phyloP scores from a whole-genome alignment of 2,888 invertebrate genomes.

The Sinopyrophorus schimmeli region DNA sequence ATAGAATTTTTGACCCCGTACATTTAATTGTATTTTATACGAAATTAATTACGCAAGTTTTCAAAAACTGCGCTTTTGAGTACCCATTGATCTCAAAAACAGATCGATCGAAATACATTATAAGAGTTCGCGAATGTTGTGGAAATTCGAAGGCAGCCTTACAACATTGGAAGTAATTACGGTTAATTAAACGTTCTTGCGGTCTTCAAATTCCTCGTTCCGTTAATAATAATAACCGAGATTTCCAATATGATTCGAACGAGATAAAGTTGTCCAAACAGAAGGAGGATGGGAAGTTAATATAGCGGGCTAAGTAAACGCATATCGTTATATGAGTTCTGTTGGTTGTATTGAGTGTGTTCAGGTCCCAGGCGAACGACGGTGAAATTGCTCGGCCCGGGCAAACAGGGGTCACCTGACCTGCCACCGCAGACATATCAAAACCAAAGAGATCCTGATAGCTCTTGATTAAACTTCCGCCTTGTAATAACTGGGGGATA shows the following conservation, averaged over 20 bases:
- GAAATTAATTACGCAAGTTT: no score
- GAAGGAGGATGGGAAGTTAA: slow-evolving; percentile 16
- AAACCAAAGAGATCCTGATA: slow-evolving; percentile 31
- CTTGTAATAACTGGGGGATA: slow-evolving; percentile 29
- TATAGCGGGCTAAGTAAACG: slow-evolving; percentile 24
- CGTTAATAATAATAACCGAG: slow-evolving; percentile 13
- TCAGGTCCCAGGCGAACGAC: slow-evolving; percentile 24
- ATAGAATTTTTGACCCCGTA: no score
- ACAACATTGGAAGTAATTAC: no score
- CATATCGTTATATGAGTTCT: slow-evolving; percentile 29
- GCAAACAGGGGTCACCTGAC: slow-evolving; percentile 32
- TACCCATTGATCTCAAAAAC: no score
- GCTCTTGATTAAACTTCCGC: slow-evolving; percentile 35
- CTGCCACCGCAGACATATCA: slow-evolving; percentile 27
- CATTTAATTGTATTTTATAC: no score
- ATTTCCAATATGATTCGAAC: slow-evolving; percentile 17
- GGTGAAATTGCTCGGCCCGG: slow-evolving; percentile 28
- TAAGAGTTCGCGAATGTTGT: no score
- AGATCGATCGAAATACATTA: no score
- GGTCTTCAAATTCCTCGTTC: no score
- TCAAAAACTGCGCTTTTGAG: no score
- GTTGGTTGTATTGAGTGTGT: slow-evolving; percentile 28
- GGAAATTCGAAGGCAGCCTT: no score
- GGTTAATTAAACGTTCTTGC: no score
- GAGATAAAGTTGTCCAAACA: slow-evolving; percentile 17